A percentile compares a stretch with the other conserved stretches of the same genome.
These are phyloP conservation scores for Anorthoa munda DNA, from an alignment of 2,888 invertebrate genomes.

Conservation along the genomic window DNA sequence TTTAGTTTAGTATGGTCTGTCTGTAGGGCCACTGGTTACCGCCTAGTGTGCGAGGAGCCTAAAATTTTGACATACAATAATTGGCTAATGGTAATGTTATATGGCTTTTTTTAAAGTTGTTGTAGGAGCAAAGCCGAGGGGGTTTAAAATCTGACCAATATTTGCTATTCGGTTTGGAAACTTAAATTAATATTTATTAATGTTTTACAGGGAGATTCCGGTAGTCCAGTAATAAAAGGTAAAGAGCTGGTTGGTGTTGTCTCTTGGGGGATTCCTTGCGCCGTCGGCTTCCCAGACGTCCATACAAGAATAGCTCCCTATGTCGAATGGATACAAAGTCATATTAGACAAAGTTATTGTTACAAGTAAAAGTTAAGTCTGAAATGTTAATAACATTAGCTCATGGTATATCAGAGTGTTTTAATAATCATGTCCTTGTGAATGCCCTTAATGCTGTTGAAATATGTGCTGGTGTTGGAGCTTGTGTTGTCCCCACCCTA, in stretches of 20 bases:
- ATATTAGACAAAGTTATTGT: conserved; percentile 60
- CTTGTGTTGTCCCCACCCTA: background rate
- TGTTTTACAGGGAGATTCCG: conserved; percentile 87
- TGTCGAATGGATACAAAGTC: conserved; percentile 78
- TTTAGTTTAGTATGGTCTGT: background rate
- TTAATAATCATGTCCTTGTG: background rate
- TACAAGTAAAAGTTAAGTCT: background rate
- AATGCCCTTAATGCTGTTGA: background rate
- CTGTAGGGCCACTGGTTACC: background rate
- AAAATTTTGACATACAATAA: no score
- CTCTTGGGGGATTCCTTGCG: conserved; percentile 89
- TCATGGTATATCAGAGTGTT: background rate
- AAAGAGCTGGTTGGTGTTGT: conserved; percentile 82
- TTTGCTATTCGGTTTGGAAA: background rate
- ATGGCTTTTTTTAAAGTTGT: background rate
- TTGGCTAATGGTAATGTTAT: no score
- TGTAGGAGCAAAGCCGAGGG: background rate
- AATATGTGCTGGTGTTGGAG: background rate
- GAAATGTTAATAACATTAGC: background rate
- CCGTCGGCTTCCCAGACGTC: conserved; percentile 87
- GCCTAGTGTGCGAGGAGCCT: background rate
- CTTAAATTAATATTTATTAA: background rate
- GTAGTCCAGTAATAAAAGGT: conserved; percentile 82
- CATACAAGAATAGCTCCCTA: conserved; percentile 85
- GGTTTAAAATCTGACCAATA: background rate